Base-by-base conservation (phyloP, 1,140 invertebrate genomes). In the Aphelinus atriplicis region DNA sequence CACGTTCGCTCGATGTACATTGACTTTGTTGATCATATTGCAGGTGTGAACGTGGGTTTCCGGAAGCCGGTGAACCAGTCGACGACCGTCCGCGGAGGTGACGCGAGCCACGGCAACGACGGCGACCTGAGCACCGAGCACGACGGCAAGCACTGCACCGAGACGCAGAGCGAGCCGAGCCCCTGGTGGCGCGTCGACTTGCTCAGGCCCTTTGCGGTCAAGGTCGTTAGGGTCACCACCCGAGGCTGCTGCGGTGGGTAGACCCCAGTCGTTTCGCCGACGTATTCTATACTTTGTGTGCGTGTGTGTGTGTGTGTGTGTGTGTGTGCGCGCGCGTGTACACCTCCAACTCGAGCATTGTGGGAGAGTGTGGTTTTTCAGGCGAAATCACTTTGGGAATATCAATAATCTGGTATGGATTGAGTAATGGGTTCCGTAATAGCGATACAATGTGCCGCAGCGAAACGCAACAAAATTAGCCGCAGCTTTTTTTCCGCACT, bases 181-280 rank as follows among this genome's bases (percentile, higher is more conserved):
- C 95, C 96, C 0, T 97, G 95, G 95, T 97, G 96, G 96, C 92
- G 93, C 75, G 95, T 97, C 0, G 94, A 97, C 84, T 87, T 97
- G 9, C 89, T 97, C 3, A 89, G 93, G 58, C 91, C 95, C 7
- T 96, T 96, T 82, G 90, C 95, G 7, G 92, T 97, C 53, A 92
- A 93, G 81, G 94, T 95, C 6, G 93, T 97, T 7, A 87, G 95
- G 71, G 93, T 97, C 7, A 95, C 95, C 1, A 96, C 95, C 0
- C 90, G 95, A 84, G 94, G 94, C 47, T 95, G 94, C 79, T 95
- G 94, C 78, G 94, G 93, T 94, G 87, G 90, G 86, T 80, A 66
- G 45, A 62, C 61, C 42, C 26, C 48, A 51, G 6, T 66, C 5
- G 42, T 26, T 26, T 26, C 26, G 26, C 26, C 26, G 26, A 26